Evolutionary conservation across 2,797 vertebrate genomes (phyloP), one percentile per base, ranked within the genome.

Genomic region (Sciaenops ocellatus): DNA sequence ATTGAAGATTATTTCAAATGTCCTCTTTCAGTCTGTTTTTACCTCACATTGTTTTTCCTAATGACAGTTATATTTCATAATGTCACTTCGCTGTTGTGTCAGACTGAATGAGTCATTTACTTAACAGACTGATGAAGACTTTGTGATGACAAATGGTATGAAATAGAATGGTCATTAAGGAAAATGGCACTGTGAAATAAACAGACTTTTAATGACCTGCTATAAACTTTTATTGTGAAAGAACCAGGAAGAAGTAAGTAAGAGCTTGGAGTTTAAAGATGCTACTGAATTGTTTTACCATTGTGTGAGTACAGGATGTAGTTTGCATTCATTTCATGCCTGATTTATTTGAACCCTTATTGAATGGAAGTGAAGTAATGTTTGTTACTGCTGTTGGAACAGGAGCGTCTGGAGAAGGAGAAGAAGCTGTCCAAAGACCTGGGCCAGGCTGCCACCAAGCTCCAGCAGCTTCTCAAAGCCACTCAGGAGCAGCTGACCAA

Each of bases 361-460:
- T 38, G 34, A 38, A 38, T 38, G 8, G 34, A 34, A 34, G 34
- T 52, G 30, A 65, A 44, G 20, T 80, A 24, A 67, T 8, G 0
- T 77, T 76, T 83, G 26, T 20, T 10, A 0, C 17, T 65, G 17
- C 59, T 75, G 18, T 76, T 38, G 11, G n/a, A 69, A 20, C 89
- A 99, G 98, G 97, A 97, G 89, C 96, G 96, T 68, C 94, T 99
- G 91, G 97, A 97, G 79, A 98, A 98, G 82, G 97, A 98, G 92
- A 97, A 97, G 92, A 97, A 96, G 87, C 83, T 99, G 91, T 96
- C 97, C 52, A 96, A 96, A 94, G 97, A 98, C 84, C 93, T 98
- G 82, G 97, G 96, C 77, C 96, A 95, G 47, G 97, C 97, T 16
- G 97, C 97, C 87, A 96, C 95, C 75, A 97, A 97, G 88, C 95